Conservation (phyloP, 2,797 vertebrate species). For the Phrynocephalus guinanensis region DNA sequence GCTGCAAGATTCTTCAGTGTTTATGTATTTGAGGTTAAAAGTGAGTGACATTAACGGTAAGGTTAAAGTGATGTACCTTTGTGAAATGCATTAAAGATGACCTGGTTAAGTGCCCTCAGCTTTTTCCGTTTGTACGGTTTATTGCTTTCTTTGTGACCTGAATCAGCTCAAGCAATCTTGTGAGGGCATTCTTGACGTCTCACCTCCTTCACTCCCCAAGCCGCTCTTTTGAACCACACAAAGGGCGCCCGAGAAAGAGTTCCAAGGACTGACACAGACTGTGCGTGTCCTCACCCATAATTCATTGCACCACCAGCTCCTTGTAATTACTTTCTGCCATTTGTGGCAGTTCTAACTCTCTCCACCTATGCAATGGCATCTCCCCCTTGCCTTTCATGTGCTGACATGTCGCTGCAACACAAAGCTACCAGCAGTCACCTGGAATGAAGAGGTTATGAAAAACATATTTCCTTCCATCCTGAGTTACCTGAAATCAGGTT, state of each 20-base stretch:
- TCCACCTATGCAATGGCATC: constrained; percentile 70
- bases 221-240: background rate
- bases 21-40: too few relatives aligned
- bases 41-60: background rate
- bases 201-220: constrained; percentile 21
- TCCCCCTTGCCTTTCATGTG: constrained; percentile 62
- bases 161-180: background rate
- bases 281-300: constrained; percentile 48
- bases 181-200: background rate
- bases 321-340: constrained; percentile 73
- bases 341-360: constrained; percentile 65
- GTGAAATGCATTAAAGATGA: background rate
- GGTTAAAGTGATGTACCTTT: background rate
- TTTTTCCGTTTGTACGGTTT: background rate
- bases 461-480: constrained; percentile 11
- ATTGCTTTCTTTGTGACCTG: background rate
- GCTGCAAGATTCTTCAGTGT: too few relatives aligned
- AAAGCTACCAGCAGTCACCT: constrained; percentile 59
- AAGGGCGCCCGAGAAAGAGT: background rate
- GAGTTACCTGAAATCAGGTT: background rate
- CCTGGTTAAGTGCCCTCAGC: background rate
- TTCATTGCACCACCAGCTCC: constrained; percentile 64
- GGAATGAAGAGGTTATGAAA: constrained; percentile 42
- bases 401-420: constrained; percentile 65
- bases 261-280: constrained; percentile 30